A percentile compares a stretch with the other conserved stretches of the same genome.
These are phyloP conservation scores for Mercenaria mercenaria DNA, from an alignment of 1,140 invertebrate species.

Conservation along the genomic window DNA sequence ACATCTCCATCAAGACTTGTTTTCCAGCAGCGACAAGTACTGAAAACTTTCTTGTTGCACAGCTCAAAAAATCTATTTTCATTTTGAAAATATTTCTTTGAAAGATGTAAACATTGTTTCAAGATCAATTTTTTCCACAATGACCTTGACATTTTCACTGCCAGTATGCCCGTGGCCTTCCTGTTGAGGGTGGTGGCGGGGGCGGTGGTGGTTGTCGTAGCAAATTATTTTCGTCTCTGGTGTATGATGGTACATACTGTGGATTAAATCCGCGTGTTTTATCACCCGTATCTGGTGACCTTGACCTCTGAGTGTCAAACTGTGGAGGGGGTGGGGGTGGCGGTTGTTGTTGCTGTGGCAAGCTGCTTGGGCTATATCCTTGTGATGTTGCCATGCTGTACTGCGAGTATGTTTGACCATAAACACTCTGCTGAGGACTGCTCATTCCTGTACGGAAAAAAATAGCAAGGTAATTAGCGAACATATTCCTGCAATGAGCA, in stretches of 20 bases:
- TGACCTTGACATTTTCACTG: background rate
- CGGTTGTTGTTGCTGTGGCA: conserved; percentile 1
- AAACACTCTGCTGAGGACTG: conserved; percentile 1
- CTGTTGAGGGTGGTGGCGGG: conserved; percentile 26
- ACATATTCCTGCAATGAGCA: too few species aligned
- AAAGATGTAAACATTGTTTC: background rate
- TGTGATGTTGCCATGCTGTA: conserved; percentile 7
- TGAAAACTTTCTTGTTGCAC: too few species aligned
- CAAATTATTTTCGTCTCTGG: conserved; percentile 16
- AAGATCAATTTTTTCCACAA: background rate
- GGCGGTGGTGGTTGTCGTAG: conserved; percentile 38
- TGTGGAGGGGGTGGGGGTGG: conserved; percentile 53
- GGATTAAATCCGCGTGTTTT: conserved; percentile 21
- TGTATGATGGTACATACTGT: conserved; percentile 22
- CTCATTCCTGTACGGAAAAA: background rate
- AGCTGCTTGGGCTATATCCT: conserved; percentile 10
- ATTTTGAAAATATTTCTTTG: background rate
- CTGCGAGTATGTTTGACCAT: conserved; percentile 19
- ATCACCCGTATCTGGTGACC: background rate
- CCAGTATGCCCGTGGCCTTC: conserved; percentile 33
- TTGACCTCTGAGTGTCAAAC: conserved; percentile 14
- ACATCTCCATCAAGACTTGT: too few species aligned
- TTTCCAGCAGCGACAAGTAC: too few species aligned
- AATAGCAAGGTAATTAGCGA: background rate
- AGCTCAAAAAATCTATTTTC: too few species aligned